phyloP scores from a whole-genome alignment of 2,113 vertebrate genomes.

The Tonatia bakeri region DNA sequence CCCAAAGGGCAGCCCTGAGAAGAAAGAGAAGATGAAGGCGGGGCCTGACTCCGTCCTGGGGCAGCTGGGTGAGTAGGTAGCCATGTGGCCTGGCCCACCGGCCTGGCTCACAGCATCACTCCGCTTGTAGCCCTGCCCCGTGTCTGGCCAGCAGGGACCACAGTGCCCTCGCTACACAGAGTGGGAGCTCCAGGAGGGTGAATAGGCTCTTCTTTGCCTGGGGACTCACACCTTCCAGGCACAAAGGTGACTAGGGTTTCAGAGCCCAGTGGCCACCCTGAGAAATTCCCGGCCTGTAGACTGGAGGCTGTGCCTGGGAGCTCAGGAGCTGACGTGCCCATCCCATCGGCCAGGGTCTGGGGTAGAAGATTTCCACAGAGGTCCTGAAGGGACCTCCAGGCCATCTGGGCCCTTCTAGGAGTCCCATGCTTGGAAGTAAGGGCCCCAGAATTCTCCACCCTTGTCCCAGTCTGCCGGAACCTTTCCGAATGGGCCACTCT shows the following conservation, averaged over 20 bases:
- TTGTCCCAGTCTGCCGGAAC: neutral
- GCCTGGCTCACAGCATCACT: neutral
- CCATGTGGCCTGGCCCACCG: neutral
- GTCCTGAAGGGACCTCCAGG: neutral
- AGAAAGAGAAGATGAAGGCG: slow-evolving; percentile 92
- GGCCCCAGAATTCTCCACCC: neutral
- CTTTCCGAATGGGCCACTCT: neutral
- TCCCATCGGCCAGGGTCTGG: neutral
- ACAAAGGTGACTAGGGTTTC: neutral
- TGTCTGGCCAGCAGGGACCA: neutral
- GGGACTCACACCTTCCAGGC: neutral
- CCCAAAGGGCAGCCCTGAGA: slow-evolving; percentile 90
- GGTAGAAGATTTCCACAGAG: neutral
- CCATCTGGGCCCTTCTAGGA: neutral
- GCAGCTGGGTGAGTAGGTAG: slow-evolving; percentile 89
- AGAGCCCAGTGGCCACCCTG: neutral
- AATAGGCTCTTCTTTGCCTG: neutral
- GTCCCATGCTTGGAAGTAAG: neutral
- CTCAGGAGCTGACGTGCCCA: neutral
- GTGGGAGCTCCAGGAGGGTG: neutral
- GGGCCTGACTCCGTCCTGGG: slow-evolving; percentile 91
- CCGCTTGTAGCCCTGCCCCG: no score
- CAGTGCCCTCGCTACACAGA: no score
- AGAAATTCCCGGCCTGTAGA: neutral
- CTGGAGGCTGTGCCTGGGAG: neutral